Conservation (phyloP, 2,113 vertebrate genomes). For the Dermatemys mawii region DNA sequence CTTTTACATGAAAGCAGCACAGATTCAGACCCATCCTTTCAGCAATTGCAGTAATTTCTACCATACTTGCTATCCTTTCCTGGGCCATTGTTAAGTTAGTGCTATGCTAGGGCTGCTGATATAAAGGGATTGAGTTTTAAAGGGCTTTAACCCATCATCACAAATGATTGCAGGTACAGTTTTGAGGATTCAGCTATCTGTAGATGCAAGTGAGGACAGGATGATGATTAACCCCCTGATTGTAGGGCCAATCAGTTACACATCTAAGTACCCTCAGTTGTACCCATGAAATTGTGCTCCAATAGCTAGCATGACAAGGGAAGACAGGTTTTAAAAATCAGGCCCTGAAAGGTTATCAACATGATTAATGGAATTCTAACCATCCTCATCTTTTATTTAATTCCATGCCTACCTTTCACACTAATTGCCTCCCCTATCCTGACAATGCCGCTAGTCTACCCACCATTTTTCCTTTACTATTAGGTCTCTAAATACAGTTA, state of each 20-base stretch:
- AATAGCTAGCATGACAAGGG: neutral
- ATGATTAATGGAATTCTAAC: neutral
- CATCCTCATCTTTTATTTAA: neutral
- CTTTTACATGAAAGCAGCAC: neutral
- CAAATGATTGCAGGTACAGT: neutral
- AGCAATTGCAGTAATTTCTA: neutral
- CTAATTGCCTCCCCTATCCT: neutral
- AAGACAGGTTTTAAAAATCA: neutral
- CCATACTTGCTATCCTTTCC: neutral
- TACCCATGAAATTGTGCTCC: neutral
- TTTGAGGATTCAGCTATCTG: neutral
- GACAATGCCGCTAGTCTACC: neutral
- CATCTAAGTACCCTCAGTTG: neutral
- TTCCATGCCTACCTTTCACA: neutral
- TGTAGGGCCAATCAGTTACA: neutral
- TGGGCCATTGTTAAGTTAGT: fast-evolving
- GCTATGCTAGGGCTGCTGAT: neutral
- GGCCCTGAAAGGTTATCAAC: neutral
- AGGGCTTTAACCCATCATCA: neutral
- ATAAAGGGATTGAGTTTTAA: neutral
- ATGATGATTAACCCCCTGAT: neutral
- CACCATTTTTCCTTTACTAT: slow-evolving; percentile 7
- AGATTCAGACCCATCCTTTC: neutral
- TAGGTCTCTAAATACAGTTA: neutral
- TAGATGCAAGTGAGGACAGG: neutral